A percentile compares a stretch with the other conserved stretches of the same genome.
phyloP scores from a whole-genome alignment of 1,140 invertebrate genomes.

The Drosophila arizonae region DNA sequence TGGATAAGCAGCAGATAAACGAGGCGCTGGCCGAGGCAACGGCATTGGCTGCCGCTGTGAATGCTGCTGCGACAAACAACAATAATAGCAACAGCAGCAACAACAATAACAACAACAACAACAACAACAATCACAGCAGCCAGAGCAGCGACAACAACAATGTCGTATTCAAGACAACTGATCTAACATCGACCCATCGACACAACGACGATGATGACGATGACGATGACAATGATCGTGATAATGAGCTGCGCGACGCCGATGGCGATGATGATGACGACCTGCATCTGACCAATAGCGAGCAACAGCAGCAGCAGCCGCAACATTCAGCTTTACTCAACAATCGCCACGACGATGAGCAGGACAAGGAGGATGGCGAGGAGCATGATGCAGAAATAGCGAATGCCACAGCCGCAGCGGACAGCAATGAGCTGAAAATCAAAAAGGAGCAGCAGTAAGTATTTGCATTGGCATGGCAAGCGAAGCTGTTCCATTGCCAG shows the following conservation, averaged over 20 bases:
- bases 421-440: slow-evolving; percentile 72
- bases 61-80: slow-evolving; percentile 84
- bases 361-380: slow-evolving; percentile 37
- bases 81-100: slow-evolving; percentile 15
- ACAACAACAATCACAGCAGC: slow-evolving; percentile 43
- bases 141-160: slow-evolving; percentile 63
- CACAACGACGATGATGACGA: slow-evolving; percentile 30
- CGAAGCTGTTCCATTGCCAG: background rate
- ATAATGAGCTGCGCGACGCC: slow-evolving; percentile 34
- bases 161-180: slow-evolving; percentile 21
- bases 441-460: slow-evolving; percentile 82
- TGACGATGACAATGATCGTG: slow-evolving; percentile 24
- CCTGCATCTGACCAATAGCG: slow-evolving; percentile 31
- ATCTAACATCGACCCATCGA: slow-evolving; percentile 34
- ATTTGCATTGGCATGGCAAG: background rate
- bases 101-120: slow-evolving; percentile 52
- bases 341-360: slow-evolving; percentile 34
- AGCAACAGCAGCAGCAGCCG: slow-evolving; percentile 22
- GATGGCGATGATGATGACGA: slow-evolving; percentile 50
- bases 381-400: slow-evolving; percentile 33
- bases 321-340: slow-evolving; percentile 15
- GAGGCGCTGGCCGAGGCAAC: slow-evolving; percentile 84
- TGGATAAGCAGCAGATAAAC: slow-evolving; percentile 87
- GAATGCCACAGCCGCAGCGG: slow-evolving; percentile 27
- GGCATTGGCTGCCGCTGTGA: slow-evolving; percentile 89